Evolutionary conservation across 2,113 vertebrate species (phyloP), one percentile per base, ranked within the genome.

Genomic region (Ellobius talpinus): DNA sequence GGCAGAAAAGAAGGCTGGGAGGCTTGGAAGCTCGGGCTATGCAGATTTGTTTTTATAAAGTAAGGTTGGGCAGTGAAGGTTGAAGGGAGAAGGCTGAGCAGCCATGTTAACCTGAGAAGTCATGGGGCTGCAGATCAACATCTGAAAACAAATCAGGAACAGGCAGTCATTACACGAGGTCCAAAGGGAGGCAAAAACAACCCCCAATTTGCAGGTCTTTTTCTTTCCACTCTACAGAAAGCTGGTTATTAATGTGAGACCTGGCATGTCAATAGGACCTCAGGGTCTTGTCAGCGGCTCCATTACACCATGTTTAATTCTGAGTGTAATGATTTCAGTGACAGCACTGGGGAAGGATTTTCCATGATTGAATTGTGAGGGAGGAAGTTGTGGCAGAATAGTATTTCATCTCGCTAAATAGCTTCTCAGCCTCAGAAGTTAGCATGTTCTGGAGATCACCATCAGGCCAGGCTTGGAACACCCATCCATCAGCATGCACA

Each of bases 341-440:
- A 81, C 87, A 65, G 55, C 85, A 6, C 76, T 23, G 90, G 78
- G 84, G 93, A 97, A 89, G 85, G 81, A 97, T 98, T 97, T 96
- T 81, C 89, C 93, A 66, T 96, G 96, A 97, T 77, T 96, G 95
- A 97, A 82, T 36, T 66, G 33, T 47, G 85, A 3, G 7, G 85
- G 31, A 89, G 86, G 85, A 74, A 91, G 86, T 39, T 45, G 88
- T 91, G 96, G 96, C 82, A 95, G 95, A 81, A 47, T 55, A 95
- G 73, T 96, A 95, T 93, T 98, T 98, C 97, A 98, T 96, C 55
- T 21, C 1, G 4, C 87, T 94, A 96, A 98, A 94, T 31, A 97
- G 0, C 94, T 95, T 91, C 93, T 97, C 82, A 61, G 50, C 77
- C 84, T 55, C 70, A 91, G 86, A 47, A 26, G 58, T 78, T 55